Conservation (phyloP, 2,888 invertebrate genomes). For the Euzophera pinguis region DNA sequence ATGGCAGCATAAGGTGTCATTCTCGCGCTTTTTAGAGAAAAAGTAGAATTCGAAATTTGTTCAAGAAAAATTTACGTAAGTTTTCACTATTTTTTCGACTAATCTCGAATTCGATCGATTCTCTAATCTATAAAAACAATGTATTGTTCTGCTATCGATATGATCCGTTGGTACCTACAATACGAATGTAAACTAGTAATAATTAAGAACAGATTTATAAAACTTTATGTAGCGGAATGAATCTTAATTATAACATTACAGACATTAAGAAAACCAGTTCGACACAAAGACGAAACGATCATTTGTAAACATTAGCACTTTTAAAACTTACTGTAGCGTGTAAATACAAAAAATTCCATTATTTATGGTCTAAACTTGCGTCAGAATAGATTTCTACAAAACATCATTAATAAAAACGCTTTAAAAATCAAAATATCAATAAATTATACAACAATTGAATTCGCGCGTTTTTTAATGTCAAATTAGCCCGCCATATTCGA, state of each 20-base stretch:
- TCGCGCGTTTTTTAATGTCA: conserved; percentile 74
- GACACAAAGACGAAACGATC: conserved; percentile 27
- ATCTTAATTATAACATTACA: conserved; percentile 36
- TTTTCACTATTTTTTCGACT: too few relatives aligned
- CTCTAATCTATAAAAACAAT: too few relatives aligned
- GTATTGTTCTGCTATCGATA: too few relatives aligned
- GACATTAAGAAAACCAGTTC: conserved; percentile 38
- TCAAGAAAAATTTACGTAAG: too few relatives aligned
- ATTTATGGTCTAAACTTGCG: conserved; percentile 58
- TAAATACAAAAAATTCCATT: conserved; percentile 50
- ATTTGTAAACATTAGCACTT: conserved; percentile 60
- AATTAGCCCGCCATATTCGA: conserved; percentile 70
- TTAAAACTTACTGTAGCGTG: conserved; percentile 58
- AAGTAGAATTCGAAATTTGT: too few relatives aligned
- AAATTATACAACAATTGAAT: conserved; percentile 73
- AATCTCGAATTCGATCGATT: too few relatives aligned
- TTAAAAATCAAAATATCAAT: conserved; percentile 67
- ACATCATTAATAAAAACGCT: conserved; percentile 66
- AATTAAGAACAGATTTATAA: conserved; percentile 18
- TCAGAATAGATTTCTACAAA: conserved; percentile 49
- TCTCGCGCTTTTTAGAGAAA: too few relatives aligned
- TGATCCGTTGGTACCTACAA: too few relatives aligned
- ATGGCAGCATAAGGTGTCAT: too few relatives aligned
- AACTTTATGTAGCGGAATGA: conserved; percentile 48
- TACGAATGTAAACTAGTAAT: conserved; percentile 12